Percentiles rank a stretch among this genome's conserved stretches.
phyloP scores from a whole-genome alignment of 2,888 invertebrate species.

The Laothoe populi region DNA sequence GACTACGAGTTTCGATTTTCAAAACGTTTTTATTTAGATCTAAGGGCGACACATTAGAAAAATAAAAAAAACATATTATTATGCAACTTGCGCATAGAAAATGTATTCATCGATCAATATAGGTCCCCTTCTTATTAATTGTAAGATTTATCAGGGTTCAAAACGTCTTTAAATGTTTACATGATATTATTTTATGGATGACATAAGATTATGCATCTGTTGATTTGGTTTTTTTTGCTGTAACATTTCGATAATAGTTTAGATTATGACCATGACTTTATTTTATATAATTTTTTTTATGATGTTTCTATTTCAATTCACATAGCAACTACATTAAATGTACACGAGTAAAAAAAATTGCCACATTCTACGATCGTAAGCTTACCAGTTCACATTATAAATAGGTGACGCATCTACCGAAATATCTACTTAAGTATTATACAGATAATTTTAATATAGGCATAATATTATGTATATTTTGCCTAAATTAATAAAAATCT shows the following conservation, averaged over 20 bases:
- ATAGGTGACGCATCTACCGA: slow-evolving; percentile 69
- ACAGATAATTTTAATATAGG: not conserved
- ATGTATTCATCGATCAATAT: not conserved
- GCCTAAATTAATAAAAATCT: not conserved
- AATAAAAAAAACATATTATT: too few species aligned
- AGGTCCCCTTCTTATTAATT: not conserved
- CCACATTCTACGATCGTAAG: slow-evolving; percentile 58
- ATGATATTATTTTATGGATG: too few species aligned
- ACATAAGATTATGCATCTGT: too few species aligned
- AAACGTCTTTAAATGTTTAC: not conserved
- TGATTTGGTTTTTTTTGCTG: too few species aligned
- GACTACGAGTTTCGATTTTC: not conserved
- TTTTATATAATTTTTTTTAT: too few species aligned
- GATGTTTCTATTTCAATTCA: not conserved
- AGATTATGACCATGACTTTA: too few species aligned
- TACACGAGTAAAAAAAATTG: slow-evolving; percentile 30
- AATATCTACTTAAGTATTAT: slow-evolving; percentile 52
- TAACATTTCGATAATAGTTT: too few species aligned
- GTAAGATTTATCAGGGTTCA: not conserved
- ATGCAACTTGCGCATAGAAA: not conserved
- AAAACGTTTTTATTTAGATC: not conserved
- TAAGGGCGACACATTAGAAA: too few species aligned
- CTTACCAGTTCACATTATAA: slow-evolving; percentile 59
- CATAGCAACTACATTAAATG: not conserved
- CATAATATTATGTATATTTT: not conserved